Conservation (phyloP, 2,113 vertebrate genomes). For the Ameiurus melas region DNA sequence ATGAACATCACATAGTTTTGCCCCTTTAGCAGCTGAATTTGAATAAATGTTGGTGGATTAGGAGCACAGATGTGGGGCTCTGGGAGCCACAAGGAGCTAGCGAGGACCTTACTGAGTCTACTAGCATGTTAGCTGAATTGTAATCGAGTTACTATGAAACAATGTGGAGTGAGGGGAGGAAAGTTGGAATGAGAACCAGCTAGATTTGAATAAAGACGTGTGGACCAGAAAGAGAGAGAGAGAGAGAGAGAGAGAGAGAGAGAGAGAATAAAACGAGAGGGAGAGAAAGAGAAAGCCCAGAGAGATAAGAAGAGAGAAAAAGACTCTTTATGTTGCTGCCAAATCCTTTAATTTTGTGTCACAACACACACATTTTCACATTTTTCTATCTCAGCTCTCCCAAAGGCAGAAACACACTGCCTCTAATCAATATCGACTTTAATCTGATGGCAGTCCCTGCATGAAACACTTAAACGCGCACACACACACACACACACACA, state of each 20-base stretch:
- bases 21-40: constrained; percentile 4
- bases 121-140: not conserved
- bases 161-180: not conserved
- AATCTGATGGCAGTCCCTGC: constrained; percentile 41
- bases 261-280: constrained; percentile 4
- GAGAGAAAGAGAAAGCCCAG: constrained; percentile 23
- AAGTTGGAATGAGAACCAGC: not conserved
- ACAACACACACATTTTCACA: constrained; percentile 26
- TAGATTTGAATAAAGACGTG: not conserved
- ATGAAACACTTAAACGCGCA: not conserved
- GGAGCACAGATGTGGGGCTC: constrained; percentile 33
- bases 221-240: constrained; percentile 1
- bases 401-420: constrained; percentile 6
- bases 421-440: constrained; percentile 38
- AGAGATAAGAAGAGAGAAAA: constrained; percentile 21
- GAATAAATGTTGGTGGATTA: constrained; percentile 17
- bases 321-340: constrained; percentile 10
- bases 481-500: not conserved
- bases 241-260: not conserved
- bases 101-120: not conserved
- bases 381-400: constrained; percentile 13
- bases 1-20: constrained; percentile 50
- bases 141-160: not conserved
- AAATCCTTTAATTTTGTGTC: constrained; percentile 25
- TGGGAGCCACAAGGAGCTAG: constrained; percentile 15